Evolutionary conservation across 1,140 invertebrate genomes (phyloP).

Genomic region (Leptinotarsa undecemlineata): DNA sequence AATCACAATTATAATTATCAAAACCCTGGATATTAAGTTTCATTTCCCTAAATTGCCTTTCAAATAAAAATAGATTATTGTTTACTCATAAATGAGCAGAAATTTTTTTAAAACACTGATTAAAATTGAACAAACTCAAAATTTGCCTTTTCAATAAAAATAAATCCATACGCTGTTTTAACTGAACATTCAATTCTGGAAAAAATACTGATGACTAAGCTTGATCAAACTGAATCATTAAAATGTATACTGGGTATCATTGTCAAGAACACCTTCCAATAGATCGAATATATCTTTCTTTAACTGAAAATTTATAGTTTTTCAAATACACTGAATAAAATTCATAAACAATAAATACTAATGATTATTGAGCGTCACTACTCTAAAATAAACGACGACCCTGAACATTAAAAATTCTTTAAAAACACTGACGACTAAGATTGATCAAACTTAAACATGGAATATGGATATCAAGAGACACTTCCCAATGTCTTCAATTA

Average conservation of each 20-base stretch:
- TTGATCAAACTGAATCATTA: no score
- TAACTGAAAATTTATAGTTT: neutral
- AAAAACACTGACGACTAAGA: slow-evolving; percentile 7
- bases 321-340: neutral
- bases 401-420: neutral
- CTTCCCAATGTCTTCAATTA: neutral
- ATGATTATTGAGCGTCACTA: slow-evolving; percentile 5
- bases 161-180: no score
- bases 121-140: neutral
- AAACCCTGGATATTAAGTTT: slow-evolving; percentile 24
- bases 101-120: neutral
- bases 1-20: slow-evolving; percentile 24
- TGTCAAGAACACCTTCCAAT: no score
- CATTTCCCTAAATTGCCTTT: slow-evolving; percentile 10
- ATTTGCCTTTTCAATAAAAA: no score
- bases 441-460: slow-evolving; percentile 5
- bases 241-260: no score
- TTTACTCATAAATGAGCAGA: neutral
- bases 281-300: no score
- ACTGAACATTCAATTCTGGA: no score
- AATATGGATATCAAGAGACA: slow-evolving; percentile 17
- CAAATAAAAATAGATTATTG: neutral
- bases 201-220: no score
- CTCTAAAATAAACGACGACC: neutral
- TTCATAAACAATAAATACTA: neutral